Evolutionary conservation across 2,113 vertebrate species (phyloP).

Genomic region (Gallinago media): DNA sequence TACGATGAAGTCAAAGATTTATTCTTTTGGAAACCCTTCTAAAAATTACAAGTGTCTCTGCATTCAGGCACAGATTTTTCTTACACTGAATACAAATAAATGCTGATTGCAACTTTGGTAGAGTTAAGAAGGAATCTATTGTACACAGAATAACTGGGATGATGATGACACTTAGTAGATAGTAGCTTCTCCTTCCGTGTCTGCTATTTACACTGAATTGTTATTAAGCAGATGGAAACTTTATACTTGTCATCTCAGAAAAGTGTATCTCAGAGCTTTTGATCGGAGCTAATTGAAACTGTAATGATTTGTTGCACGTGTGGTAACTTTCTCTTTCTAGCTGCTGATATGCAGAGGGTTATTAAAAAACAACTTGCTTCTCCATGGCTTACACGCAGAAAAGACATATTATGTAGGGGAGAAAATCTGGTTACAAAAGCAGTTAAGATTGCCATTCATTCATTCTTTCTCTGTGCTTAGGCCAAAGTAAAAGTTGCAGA

Average conservation of each 20-base stretch:
- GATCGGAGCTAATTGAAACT: not conserved
- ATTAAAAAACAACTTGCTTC: not conserved
- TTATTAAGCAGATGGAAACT: slow-evolving; percentile 35
- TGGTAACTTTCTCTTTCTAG: not conserved
- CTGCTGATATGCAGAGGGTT: not conserved
- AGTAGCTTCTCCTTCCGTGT: not conserved
- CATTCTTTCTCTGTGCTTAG: not conserved
- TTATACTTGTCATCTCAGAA: not conserved
- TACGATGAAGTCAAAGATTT: not conserved
- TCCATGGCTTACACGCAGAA: not conserved
- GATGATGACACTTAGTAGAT: not conserved
- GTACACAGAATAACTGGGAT: not conserved
- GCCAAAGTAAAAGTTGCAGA: not conserved
- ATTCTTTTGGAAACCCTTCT: not conserved
- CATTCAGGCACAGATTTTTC: not conserved
- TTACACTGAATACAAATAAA: slow-evolving; percentile 13
- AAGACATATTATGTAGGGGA: not conserved
- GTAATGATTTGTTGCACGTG: not conserved
- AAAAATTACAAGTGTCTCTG: not conserved
- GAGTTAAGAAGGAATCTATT: not conserved
- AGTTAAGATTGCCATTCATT: not conserved
- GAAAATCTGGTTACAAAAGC: not conserved
- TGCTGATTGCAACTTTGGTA: slow-evolving; percentile 7
- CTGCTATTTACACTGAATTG: not conserved
- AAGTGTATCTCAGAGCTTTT: not conserved